Evolutionary conservation across 2,888 invertebrate genomes (phyloP).

Genomic region (Himalopsyche kuldschensis): DNA sequence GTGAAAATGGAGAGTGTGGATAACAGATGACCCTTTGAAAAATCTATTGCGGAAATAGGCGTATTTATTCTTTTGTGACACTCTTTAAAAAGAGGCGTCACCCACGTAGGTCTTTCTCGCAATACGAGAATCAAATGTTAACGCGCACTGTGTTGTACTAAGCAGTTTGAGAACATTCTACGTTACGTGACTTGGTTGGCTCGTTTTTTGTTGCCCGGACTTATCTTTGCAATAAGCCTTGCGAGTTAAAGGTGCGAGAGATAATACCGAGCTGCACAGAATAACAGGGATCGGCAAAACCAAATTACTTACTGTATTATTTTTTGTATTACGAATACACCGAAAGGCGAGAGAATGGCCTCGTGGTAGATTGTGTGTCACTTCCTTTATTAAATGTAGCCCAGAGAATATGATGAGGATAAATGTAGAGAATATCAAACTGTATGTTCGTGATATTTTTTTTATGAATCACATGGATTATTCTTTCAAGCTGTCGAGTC

Average conservation of each 20-base stretch:
- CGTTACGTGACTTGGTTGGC: neutral
- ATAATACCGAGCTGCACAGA: conserved; percentile 11
- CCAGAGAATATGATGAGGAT: too few relatives aligned
- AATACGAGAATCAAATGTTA: neutral
- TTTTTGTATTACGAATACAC: too few relatives aligned
- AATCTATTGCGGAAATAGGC: neutral
- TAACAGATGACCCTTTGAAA: neutral
- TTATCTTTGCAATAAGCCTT: conserved; percentile 26
- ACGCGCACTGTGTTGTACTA: neutral
- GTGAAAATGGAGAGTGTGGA: too few relatives aligned
- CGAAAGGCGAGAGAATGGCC: too few relatives aligned
- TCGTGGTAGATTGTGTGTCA: too few relatives aligned
- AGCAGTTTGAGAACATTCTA: neutral
- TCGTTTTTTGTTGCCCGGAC: conserved; percentile 1
- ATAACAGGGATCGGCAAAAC: neutral
- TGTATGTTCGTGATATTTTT: too few relatives aligned
- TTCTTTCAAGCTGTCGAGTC: too few relatives aligned
- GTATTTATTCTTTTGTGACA: neutral
- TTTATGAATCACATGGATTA: too few relatives aligned
- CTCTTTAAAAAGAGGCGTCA: neutral
- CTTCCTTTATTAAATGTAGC: too few relatives aligned
- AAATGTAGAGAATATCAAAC: too few relatives aligned
- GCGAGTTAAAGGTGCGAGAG: conserved; percentile 28
- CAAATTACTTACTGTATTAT: neutral
- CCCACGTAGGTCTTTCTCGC: neutral